Percentiles rank a stretch among this genome's conserved stretches.
Conservation (phyloP, 2,797 vertebrate genomes). For the Hoplostethus mediterraneus region DNA sequence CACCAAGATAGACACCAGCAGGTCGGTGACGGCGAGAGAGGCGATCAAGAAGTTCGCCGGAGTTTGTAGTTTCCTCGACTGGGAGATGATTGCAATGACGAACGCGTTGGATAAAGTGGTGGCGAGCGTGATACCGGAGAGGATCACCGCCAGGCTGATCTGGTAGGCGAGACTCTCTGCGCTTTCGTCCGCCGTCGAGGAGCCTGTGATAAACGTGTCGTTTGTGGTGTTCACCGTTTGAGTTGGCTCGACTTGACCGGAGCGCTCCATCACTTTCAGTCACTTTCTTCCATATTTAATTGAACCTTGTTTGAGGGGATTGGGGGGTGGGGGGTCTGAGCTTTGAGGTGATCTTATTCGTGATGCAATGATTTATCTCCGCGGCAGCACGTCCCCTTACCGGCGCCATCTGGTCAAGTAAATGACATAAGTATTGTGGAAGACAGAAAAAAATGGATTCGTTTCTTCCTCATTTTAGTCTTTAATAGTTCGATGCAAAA, state of each 20-base stretch:
- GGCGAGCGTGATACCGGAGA: slow-evolving; percentile 92
- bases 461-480: slow-evolving; percentile 32
- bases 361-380: neutral
- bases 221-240: slow-evolving; percentile 72
- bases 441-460: neutral
- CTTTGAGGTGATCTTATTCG: slow-evolving; percentile 14
- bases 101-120: slow-evolving; percentile 96
- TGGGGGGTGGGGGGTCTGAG: slow-evolving; percentile 4
- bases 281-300: slow-evolving; percentile 43
- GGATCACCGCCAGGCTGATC: slow-evolving; percentile 81
- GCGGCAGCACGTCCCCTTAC: neutral
- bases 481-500: slow-evolving; percentile 5
- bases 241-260: slow-evolving; percentile 63
- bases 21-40: slow-evolving; percentile 95
- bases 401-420: slow-evolving; percentile 24
- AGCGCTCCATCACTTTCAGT: slow-evolving; percentile 79
- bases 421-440: slow-evolving; percentile 15
- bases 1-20: slow-evolving; percentile 96
- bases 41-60: slow-evolving; percentile 98
- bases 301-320: neutral
- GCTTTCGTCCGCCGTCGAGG: slow-evolving; percentile 45
- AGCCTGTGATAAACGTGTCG: slow-evolving; percentile 55
- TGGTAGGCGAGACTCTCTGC: slow-evolving; percentile 76
- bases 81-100: slow-evolving; percentile 95
- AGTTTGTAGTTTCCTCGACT: slow-evolving; percentile 95